Evolutionary conservation across 2,113 vertebrate genomes (phyloP).

Genomic region (Cebidichthys violaceus): DNA sequence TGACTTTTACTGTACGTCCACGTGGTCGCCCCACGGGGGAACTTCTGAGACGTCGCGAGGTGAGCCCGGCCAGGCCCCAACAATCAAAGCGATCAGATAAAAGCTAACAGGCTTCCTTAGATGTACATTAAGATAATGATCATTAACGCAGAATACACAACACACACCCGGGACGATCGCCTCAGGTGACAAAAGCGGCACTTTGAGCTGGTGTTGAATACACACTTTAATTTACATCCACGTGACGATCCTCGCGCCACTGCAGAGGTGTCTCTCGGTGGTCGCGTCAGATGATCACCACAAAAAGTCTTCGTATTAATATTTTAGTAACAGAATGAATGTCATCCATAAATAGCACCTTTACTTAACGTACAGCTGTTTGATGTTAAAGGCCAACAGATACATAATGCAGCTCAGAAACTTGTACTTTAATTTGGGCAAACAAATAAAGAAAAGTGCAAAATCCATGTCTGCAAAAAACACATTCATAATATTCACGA

Average conservation of each 20-base stretch:
- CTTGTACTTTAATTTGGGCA: neutral
- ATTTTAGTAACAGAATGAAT: neutral
- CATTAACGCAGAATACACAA: conserved; percentile 42
- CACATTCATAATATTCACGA: neutral
- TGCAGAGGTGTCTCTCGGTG: neutral
- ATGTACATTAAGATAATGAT: conserved; percentile 57
- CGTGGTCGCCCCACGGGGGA: conserved; percentile 26
- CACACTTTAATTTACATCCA: conserved; percentile 46
- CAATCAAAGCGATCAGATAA: conserved; percentile 59
- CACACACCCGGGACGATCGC: conserved; percentile 59
- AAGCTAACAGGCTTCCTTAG: conserved; percentile 45
- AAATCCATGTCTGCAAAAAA: neutral
- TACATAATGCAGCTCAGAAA: neutral
- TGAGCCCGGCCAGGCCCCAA: neutral
- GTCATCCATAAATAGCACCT: neutral
- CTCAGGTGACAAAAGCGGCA: conserved; percentile 62
- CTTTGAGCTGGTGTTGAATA: conserved; percentile 64
- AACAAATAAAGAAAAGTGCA: neutral
- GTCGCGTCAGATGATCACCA: neutral
- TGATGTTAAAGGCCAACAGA: neutral
- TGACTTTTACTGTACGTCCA: conserved; percentile 47
- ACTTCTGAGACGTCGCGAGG: neutral
- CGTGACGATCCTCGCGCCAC: neutral
- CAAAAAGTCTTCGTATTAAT: neutral
- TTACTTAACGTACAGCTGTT: neutral